Percentiles rank a stretch among this genome's conserved stretches.
These are phyloP conservation scores for Leptocoma aspasia DNA, from an alignment of 2,113 vertebrate species.

Conservation along the genomic window DNA sequence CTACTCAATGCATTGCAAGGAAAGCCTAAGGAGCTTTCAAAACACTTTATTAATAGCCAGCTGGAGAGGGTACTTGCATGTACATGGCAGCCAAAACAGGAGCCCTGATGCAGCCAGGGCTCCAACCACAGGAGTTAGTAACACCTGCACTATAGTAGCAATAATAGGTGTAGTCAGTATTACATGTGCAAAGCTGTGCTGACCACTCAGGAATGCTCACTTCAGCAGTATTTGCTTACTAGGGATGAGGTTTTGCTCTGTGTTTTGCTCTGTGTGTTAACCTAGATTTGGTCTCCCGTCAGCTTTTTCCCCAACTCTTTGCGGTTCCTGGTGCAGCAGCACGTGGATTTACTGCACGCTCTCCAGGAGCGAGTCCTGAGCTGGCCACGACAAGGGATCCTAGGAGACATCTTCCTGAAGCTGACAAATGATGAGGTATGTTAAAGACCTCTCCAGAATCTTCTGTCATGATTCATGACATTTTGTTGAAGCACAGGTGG, in stretches of 20 bases:
- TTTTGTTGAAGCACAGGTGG: not conserved
- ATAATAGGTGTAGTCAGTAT: not conserved
- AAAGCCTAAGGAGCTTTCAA: not conserved
- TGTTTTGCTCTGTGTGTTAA: not conserved
- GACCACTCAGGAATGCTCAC: not conserved
- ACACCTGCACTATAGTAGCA: too few relatives aligned
- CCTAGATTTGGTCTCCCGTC: constrained; percentile 1
- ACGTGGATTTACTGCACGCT: constrained; percentile 89
- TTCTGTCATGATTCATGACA: not conserved
- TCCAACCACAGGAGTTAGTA: not conserved
- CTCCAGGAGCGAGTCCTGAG: constrained; percentile 92
- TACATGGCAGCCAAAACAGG: not conserved
- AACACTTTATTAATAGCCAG: not conserved
- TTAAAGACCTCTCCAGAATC: not conserved
- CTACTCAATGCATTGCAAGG: not conserved
- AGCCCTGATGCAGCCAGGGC: not conserved
- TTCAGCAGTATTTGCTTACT: not conserved
- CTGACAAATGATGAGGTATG: constrained; percentile 91
- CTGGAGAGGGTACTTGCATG: not conserved
- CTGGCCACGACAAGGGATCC: constrained; percentile 92
- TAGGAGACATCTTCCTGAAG: constrained; percentile 95
- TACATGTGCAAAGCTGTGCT: not conserved
- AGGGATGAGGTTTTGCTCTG: not conserved
- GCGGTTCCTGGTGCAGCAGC: constrained; percentile 93
- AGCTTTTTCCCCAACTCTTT: constrained; percentile 93